These are phyloP conservation scores for Fringilla coelebs DNA, from an alignment of 2,797 vertebrate species.

Conservation along the genomic window DNA sequence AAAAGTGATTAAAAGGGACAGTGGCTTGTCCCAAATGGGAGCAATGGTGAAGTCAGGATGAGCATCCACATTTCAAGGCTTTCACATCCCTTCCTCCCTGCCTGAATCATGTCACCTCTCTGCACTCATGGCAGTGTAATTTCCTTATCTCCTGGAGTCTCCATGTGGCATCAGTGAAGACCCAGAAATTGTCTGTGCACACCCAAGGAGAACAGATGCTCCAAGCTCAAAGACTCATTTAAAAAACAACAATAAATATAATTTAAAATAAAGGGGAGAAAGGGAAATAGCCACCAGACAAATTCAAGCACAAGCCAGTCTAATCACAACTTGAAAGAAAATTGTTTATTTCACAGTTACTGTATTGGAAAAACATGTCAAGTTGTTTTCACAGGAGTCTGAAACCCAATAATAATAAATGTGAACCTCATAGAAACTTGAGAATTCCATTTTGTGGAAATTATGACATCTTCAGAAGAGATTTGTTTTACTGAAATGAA, in stretches of 20 bases:
- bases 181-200: background rate
- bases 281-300: background rate
- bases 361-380: constrained; percentile 26
- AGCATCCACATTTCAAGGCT: background rate
- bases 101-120: background rate
- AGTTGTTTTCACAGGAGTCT: constrained; percentile 24
- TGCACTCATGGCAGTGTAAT: background rate
- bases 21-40: background rate
- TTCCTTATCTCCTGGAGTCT: background rate
- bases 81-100: background rate
- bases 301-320: constrained; percentile 22
- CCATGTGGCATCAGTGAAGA: background rate
- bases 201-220: background rate
- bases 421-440: constrained; percentile 1
- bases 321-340: background rate
- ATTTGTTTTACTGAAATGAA: constrained; percentile 19
- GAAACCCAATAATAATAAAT: constrained; percentile 34
- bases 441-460: constrained; percentile 23
- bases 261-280: background rate
- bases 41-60: background rate
- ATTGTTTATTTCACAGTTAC: background rate
- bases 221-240: background rate
- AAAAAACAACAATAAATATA: background rate
- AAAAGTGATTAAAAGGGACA: background rate
- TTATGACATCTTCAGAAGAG: constrained; percentile 5